Evolutionary conservation across 2,888 invertebrate genomes (phyloP).

Genomic region (Bedellia somnulentella): DNA sequence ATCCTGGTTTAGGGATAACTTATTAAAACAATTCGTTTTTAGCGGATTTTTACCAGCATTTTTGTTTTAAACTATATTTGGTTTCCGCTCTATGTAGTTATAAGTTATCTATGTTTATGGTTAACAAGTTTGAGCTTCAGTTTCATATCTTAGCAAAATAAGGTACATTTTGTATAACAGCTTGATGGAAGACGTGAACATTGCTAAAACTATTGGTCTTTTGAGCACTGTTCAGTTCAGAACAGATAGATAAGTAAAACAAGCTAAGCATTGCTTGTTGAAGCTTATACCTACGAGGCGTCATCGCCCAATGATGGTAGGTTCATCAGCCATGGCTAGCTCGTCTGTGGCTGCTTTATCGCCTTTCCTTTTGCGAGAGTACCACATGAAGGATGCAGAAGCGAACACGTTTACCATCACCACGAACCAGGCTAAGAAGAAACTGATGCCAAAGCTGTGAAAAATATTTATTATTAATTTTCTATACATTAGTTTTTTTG

Average conservation of each 20-base stretch:
- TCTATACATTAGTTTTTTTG: no score
- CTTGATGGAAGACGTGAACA: constrained; percentile 42
- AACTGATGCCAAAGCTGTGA: constrained; percentile 69
- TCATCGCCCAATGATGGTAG: constrained; percentile 76
- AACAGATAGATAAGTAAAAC: no score
- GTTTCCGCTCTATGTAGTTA: no score
- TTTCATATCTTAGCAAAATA: background rate
- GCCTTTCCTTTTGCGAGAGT: constrained; percentile 83
- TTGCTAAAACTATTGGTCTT: constrained; percentile 42
- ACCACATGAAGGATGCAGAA: constrained; percentile 75
- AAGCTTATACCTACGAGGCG: no score
- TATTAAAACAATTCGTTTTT: no score
- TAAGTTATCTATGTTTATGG: no score
- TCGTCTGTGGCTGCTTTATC: constrained; percentile 81
- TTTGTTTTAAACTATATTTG: no score
- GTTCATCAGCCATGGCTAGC: constrained; percentile 82
- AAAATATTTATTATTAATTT: constrained; percentile 6
- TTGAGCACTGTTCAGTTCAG: constrained; percentile 56
- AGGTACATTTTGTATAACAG: constrained; percentile 11
- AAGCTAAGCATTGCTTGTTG: no score
- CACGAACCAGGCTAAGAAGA: constrained; percentile 77
- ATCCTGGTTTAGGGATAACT: no score
- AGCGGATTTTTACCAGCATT: no score
- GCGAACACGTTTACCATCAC: constrained; percentile 69
- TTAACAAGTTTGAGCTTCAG: no score